Conservation (phyloP, 2,113 vertebrate genomes). For the Gambusia affinis region DNA sequence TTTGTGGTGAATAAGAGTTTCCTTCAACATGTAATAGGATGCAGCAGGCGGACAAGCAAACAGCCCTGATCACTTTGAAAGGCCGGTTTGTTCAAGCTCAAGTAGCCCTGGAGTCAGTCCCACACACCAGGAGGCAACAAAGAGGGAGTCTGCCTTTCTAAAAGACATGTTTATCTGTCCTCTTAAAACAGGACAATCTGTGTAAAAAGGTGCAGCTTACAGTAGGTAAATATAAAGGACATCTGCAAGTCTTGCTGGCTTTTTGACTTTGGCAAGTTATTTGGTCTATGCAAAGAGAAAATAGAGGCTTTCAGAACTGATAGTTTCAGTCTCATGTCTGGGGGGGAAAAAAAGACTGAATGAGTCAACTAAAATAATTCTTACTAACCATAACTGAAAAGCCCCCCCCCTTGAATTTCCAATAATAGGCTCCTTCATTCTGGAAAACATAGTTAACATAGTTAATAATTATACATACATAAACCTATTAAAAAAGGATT, state of each 20-base stretch:
- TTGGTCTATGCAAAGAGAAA: neutral
- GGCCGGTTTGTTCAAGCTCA: constrained; percentile 72
- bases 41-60: constrained; percentile 62
- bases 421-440: constrained; percentile 6
- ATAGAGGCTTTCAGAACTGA: constrained; percentile 12
- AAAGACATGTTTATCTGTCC: constrained; percentile 80
- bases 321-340: neutral
- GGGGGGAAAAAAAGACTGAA: neutral
- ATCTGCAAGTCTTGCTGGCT: constrained; percentile 34
- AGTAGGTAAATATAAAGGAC: constrained; percentile 60
- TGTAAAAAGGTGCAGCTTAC: constrained; percentile 63
- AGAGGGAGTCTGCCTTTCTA: constrained; percentile 76
- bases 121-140: constrained; percentile 64
- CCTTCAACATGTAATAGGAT: constrained; percentile 52
- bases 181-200: constrained; percentile 74
- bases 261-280: neutral
- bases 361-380: neutral
- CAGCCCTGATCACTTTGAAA: constrained; percentile 65
- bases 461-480: constrained; percentile 14
- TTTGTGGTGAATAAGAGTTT: constrained; percentile 45
- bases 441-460: constrained; percentile 12
- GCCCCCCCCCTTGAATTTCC: neutral
- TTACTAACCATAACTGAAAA: neutral
- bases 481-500: constrained; percentile 2
- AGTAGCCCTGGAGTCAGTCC: constrained; percentile 73